Conservation (phyloP, 2,797 vertebrate species). For the Rhabdophis nuchalis region DNA sequence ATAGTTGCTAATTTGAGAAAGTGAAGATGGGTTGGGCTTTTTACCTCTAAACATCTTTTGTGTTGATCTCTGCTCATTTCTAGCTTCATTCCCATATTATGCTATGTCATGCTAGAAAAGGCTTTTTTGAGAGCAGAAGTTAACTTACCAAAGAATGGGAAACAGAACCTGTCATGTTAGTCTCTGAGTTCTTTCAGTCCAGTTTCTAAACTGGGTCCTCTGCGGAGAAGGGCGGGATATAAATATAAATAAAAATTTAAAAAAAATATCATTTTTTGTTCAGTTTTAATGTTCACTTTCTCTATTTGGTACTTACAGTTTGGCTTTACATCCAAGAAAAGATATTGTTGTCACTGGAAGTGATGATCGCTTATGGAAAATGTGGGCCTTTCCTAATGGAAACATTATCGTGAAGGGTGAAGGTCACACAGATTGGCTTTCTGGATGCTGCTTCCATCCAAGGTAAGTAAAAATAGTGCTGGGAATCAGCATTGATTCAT, state of each 20-base stretch:
- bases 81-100: background rate
- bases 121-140: background rate
- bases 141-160: background rate
- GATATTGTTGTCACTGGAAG: slow-evolving; percentile 67
- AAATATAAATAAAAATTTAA: no score
- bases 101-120: background rate
- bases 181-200: background rate
- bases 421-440: slow-evolving; percentile 85
- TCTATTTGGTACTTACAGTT: slow-evolving; percentile 50
- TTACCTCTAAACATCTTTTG: background rate
- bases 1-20: background rate
- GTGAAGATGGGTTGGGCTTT: background rate
- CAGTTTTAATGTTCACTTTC: background rate
- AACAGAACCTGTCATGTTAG: background rate
- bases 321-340: slow-evolving; percentile 70
- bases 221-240: no score
- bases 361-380: slow-evolving; percentile 76
- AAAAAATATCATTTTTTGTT: background rate
- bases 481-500: slow-evolving; percentile 12
- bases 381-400: slow-evolving; percentile 70
- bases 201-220: no score
- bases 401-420: slow-evolving; percentile 75
- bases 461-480: slow-evolving; percentile 66
- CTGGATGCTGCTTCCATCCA: slow-evolving; percentile 81
- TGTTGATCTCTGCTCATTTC: background rate